Evolutionary conservation across 2,888 invertebrate species (phyloP).

Genomic region (Agrotis puta): DNA sequence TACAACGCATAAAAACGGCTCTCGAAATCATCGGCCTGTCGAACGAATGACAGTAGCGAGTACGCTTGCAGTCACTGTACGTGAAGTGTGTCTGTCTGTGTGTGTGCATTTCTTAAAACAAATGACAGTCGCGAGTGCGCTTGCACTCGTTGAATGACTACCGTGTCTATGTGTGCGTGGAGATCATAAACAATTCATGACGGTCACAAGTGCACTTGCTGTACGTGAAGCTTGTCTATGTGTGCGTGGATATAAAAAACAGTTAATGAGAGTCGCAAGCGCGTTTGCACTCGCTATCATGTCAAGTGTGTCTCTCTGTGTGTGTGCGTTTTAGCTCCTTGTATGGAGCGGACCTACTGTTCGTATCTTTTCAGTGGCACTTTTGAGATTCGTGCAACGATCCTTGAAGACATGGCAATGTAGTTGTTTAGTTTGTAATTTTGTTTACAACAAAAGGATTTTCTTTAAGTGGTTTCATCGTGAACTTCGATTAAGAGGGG

Average conservation of each 20-base stretch:
- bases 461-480: slow-evolving; percentile 14
- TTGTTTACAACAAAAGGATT: slow-evolving; percentile 20
- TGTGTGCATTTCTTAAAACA: no score
- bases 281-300: neutral
- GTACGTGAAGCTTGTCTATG: neutral
- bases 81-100: neutral
- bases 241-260: no score
- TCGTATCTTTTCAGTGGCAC: neutral
- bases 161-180: no score
- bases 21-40: no score
- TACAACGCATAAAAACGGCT: neutral
- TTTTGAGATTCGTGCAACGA: slow-evolving; percentile 13
- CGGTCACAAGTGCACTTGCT: no score
- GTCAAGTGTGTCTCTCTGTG: neutral
- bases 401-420: slow-evolving; percentile 18
- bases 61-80: neutral
- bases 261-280: no score
- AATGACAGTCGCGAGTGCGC: no score
- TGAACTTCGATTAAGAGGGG: slow-evolving; percentile 19
- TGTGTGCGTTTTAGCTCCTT: neutral
- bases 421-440: slow-evolving; percentile 38
- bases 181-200: no score
- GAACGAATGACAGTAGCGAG: no score
- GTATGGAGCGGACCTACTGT: neutral
- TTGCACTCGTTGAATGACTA: no score